Evolutionary conservation across 2,797 vertebrate genomes (phyloP), one percentile per base, ranked within the genome.

Genomic region (Lepilemur septentrionalis): DNA sequence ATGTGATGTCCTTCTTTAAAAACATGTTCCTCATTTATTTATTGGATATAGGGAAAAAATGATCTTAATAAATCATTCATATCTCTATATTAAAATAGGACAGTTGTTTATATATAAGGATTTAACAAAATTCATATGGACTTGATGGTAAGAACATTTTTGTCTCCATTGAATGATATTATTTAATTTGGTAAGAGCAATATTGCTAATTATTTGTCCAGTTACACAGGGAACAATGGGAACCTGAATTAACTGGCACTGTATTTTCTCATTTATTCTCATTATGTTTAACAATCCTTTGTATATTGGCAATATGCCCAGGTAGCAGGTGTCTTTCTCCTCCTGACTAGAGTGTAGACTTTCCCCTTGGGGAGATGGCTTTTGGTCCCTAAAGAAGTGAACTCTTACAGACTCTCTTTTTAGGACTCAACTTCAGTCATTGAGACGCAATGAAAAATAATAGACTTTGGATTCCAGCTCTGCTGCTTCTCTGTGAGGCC

Each of bases 181-280:
- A 35, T 59, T 70, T 82, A 69, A 73, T 70, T 93, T 92, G 17
- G 22, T 59, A 75, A 76, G 30, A 91, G 15, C 10, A 95, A 61
- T 72, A 81, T 7, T 13, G 63, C 38, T 43, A 69, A 22, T 76
- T 63, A 35, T 81, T 70, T 96, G n/a, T 75, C 79, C n/a, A 85
- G 30, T 79, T 65, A 81, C 15, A 81, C 2, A 75, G 43, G 41
- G 23, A 48, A 38, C 70, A 35, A 70, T 65, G 55, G n/a, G 35
- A 72, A 65, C 9, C 14, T 92, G 46, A 23, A 69, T 82, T 91
- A 81, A 28, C 50, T 28, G 46, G 1, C 13, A 73, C 8, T 1
- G 0, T 87, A 30, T 89, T 59, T 93, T 92, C 38, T 95, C 78
- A 73, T 91, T 83, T 63, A 48, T 86, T 90, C 30, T 89, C 30